phyloP scores from a whole-genome alignment of 2,888 invertebrate genomes.

The Lacanobia oleracea region DNA sequence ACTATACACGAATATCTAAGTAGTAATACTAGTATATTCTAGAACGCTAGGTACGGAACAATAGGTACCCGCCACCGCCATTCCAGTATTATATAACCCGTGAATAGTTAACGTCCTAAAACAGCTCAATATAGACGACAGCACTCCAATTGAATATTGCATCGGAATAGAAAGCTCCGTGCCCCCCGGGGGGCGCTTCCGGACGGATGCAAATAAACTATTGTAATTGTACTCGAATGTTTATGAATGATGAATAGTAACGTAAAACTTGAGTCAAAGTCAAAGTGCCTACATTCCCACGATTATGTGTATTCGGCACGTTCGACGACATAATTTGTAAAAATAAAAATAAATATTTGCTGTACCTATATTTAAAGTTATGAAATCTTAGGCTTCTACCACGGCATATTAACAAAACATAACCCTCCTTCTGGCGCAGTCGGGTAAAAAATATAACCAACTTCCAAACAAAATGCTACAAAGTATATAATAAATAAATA shows the following conservation, averaged over 20 bases:
- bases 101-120: slow-evolving; percentile 31
- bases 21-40: neutral
- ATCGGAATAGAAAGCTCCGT: slow-evolving; percentile 46
- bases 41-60: neutral
- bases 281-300: no score
- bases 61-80: slow-evolving; percentile 15
- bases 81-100: slow-evolving; percentile 14
- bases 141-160: slow-evolving; percentile 56
- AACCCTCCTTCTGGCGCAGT: no score
- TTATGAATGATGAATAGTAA: slow-evolving; percentile 53
- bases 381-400: no score
- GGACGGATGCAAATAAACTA: slow-evolving; percentile 52
- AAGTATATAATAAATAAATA: no score
- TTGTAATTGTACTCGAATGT: slow-evolving; percentile 51
- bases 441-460: no score
- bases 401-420: no score
- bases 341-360: no score
- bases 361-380: no score
- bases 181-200: slow-evolving; percentile 34
- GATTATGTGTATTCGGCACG: no score
- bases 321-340: no score
- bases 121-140: slow-evolving; percentile 30
- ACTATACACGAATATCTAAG: neutral
- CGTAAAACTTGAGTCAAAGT: no score
- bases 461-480: no score